Percentiles rank a stretch among this genome's conserved stretches.
Conservation (phyloP, 2,113 vertebrate species). For the Columba janthina region DNA sequence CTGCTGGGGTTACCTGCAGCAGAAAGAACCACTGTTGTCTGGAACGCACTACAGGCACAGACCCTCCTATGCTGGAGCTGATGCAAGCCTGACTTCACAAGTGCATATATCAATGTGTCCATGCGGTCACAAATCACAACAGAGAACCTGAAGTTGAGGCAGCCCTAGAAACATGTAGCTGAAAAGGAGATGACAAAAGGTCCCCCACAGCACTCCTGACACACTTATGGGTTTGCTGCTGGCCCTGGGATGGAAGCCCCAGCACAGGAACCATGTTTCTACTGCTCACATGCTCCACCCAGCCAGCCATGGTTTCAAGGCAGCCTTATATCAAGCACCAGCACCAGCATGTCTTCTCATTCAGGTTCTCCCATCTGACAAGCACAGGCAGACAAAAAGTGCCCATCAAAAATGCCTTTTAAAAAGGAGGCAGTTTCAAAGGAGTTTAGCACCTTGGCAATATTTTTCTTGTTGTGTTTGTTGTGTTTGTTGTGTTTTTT, state of each 20-base stretch:
- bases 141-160: neutral
- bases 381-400: neutral
- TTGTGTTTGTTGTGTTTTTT: no score
- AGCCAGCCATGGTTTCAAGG: neutral
- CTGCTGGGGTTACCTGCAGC: neutral
- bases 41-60: fast-evolving
- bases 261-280: neutral
- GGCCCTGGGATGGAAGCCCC: neutral
- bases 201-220: neutral
- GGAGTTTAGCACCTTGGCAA: neutral
- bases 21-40: neutral
- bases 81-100: neutral
- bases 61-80: fast-evolving
- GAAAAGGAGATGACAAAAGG: neutral
- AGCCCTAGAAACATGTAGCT: neutral
- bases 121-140: neutral
- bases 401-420: neutral
- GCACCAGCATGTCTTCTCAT: neutral
- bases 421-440: neutral
- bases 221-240: fast-evolving
- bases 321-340: neutral
- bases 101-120: neutral
- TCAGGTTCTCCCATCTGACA: neutral
- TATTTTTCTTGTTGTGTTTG: neutral
- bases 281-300: fast-evolving